Percentiles rank a stretch among this genome's conserved stretches.
Conservation (phyloP, 2,888 invertebrate species). For the Selenia dentaria region DNA sequence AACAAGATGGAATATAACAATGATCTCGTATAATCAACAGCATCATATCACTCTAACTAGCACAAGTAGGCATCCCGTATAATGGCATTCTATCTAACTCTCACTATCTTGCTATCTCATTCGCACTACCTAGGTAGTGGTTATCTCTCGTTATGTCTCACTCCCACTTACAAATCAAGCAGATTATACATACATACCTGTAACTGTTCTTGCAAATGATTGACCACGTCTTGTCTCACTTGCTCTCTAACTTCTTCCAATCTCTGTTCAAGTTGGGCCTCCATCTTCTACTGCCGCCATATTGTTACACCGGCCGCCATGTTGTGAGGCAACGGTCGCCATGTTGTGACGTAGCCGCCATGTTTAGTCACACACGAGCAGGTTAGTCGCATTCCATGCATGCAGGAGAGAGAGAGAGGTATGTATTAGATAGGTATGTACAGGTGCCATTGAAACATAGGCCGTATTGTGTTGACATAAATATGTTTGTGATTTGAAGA, state of each 20-base stretch:
- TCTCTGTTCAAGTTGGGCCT: slow-evolving; percentile 47
- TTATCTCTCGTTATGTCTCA: too few relatives aligned
- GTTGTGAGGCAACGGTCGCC: slow-evolving; percentile 12
- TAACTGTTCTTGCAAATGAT: slow-evolving; percentile 88
- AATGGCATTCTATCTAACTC: too few relatives aligned
- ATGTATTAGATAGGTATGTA: slow-evolving; percentile 35
- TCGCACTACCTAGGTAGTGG: too few relatives aligned
- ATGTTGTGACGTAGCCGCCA: slow-evolving; percentile 31
- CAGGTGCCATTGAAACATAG: slow-evolving; percentile 40
- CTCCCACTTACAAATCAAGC: too few relatives aligned
- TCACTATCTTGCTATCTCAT: too few relatives aligned
- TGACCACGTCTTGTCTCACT: slow-evolving; percentile 88
- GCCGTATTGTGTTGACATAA: slow-evolving; percentile 20
- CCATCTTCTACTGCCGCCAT: slow-evolving; percentile 46
- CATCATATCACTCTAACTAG: too few relatives aligned
- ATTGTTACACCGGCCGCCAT: slow-evolving; percentile 20
- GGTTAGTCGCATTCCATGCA: slow-evolving; percentile 77
- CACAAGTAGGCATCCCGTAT: too few relatives aligned
- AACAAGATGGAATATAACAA: too few relatives aligned
- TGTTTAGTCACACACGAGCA: slow-evolving; percentile 67
- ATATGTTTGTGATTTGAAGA: neutral
- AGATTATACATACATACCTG: slow-evolving; percentile 83
- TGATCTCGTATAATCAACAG: too few relatives aligned
- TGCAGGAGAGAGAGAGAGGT: slow-evolving; percentile 62
- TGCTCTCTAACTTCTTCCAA: slow-evolving; percentile 63